Conservation (phyloP, 2,113 vertebrate species). For the Aegithalos caudatus region DNA sequence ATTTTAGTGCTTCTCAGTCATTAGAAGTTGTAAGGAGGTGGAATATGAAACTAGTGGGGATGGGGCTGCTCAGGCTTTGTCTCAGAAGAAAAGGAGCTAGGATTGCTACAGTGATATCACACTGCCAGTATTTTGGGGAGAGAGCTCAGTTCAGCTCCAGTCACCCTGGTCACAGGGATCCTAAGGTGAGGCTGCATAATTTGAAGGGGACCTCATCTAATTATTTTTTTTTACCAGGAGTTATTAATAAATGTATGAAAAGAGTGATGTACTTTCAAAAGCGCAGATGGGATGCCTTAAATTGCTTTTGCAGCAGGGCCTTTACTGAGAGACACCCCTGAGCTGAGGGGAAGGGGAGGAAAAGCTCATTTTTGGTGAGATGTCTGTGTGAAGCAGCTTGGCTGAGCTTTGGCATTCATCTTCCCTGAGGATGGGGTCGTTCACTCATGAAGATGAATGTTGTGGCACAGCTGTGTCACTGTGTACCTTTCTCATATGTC, state of each 20-base stretch:
- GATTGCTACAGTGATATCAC: neutral
- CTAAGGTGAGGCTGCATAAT: neutral
- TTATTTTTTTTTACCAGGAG: neutral
- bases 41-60: neutral
- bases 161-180: neutral
- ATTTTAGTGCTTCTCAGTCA: neutral
- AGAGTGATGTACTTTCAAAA: neutral
- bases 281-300: neutral
- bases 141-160: neutral
- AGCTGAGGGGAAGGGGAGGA: constrained; percentile 42
- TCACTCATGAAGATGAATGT: constrained; percentile 68
- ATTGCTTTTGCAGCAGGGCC: neutral
- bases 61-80: neutral
- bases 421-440: neutral
- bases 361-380: fast-evolving
- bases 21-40: neutral
- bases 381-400: neutral
- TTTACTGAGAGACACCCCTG: neutral
- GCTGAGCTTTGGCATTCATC: constrained; percentile 57
- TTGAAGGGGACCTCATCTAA: neutral
- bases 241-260: neutral
- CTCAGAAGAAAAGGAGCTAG: neutral
- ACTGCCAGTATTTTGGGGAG: neutral
- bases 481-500: neutral
- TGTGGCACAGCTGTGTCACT: neutral